Percentiles rank a stretch among this genome's conserved stretches.
Conservation (phyloP, 2,888 invertebrate species). For the Caradrina clavipalpis region DNA sequence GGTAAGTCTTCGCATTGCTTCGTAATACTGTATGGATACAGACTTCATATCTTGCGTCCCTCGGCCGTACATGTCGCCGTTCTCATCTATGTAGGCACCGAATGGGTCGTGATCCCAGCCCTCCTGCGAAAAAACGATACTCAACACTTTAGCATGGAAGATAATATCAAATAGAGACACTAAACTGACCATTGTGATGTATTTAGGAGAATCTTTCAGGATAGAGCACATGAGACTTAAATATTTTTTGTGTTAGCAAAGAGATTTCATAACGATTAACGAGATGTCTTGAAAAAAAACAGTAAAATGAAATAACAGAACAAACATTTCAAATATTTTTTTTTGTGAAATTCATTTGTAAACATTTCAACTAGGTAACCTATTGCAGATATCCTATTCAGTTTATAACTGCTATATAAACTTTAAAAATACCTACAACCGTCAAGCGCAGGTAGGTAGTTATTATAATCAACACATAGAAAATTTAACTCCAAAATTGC, state of each 20-base stretch:
- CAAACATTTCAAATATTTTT: too few species aligned
- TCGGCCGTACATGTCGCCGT: constrained; percentile 95
- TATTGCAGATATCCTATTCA: not conserved
- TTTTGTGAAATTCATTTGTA: too few species aligned
- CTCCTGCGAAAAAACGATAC: constrained; percentile 61
- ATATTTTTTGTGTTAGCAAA: too few species aligned
- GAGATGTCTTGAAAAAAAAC: too few species aligned
- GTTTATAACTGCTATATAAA: constrained; percentile 19
- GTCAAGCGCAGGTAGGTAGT: not conserved
- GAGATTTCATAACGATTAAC: too few species aligned
- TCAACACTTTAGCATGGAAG: not conserved
- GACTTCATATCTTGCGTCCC: constrained; percentile 96
- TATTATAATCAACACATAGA: not conserved
- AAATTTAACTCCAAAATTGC: not conserved
- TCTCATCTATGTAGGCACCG: constrained; percentile 93
- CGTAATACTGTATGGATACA: constrained; percentile 92
- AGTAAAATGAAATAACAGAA: too few species aligned
- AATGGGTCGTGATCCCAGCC: constrained; percentile 96
- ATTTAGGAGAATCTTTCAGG: too few species aligned
- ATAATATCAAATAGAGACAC: too few species aligned
- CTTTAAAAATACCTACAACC: constrained; percentile 16
- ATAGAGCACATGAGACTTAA: too few species aligned
- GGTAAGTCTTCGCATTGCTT: constrained; percentile 91
- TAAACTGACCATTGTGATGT: too few species aligned
- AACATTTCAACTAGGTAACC: too few species aligned